Conservation (phyloP, 2,113 vertebrate species). For the Nerophis ophidion region DNA sequence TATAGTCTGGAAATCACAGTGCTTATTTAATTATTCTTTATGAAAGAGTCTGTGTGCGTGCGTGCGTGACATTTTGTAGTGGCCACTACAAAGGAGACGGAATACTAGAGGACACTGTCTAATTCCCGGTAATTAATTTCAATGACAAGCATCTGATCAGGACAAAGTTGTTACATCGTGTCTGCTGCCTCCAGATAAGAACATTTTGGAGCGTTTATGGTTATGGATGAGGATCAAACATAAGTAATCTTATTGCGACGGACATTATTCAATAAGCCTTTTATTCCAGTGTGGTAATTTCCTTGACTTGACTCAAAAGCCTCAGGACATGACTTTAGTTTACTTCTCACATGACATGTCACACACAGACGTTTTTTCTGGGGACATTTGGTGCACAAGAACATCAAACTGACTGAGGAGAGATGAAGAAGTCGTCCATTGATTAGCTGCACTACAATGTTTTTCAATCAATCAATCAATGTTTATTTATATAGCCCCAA, state of each 20-base stretch:
- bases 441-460: too few relatives aligned
- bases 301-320: constrained; percentile 68
- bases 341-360: constrained; percentile 15
- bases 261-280: constrained; percentile 61
- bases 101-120: too few relatives aligned
- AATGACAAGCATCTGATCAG: constrained; percentile 85
- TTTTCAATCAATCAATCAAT: too few relatives aligned
- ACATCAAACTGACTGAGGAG: too few relatives aligned
- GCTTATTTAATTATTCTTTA: too few relatives aligned
- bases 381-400: too few relatives aligned
- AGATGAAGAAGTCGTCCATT: too few relatives aligned
- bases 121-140: constrained; percentile 80
- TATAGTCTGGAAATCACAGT: too few relatives aligned
- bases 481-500: too few relatives aligned
- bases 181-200: constrained; percentile 69
- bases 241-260: constrained; percentile 65
- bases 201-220: constrained; percentile 59
- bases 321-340: constrained; percentile 53
- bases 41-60: too few relatives aligned
- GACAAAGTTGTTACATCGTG: constrained; percentile 59
- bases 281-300: constrained; percentile 64
- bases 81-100: too few relatives aligned
- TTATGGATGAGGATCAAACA: constrained; percentile 57
- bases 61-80: too few relatives aligned
- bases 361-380: background rate